Evolutionary conservation across 64 coral and sea anemone genomes (phyloP), one percentile per base, ranked within the genome.

Genomic region (Pocillopora verrucosa): DNA sequence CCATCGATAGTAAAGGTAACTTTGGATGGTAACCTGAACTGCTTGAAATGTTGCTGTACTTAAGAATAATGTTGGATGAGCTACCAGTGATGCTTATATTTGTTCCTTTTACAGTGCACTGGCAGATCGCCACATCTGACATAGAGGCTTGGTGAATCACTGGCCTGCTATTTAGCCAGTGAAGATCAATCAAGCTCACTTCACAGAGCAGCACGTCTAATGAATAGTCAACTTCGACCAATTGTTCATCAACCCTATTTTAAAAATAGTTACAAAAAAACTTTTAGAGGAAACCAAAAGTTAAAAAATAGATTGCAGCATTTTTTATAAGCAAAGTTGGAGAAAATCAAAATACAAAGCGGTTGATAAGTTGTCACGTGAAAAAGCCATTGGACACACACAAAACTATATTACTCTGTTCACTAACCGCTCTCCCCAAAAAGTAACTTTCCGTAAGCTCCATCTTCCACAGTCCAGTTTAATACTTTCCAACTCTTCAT

Each of bases 21-120:
- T 3, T 11, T 24, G 56, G 38, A 3, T 84, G 35, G 22, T 70
- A 84, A n/a, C 36, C 81, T 24, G 81, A 67, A 84, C 81, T 68
- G 15, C 41, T 84, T 13, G 64, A 69, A 84, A 84, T 56, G 22
- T 4, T 84, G 22, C 9, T 72, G 19, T 67, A 35, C 45, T 70
- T 62, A 84, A 84, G 64, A 68, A 14, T 70, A 72, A 84, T 25
- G 9, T 69, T 72, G 41, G 81, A 84, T 84, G 81, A 84, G 5
- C 60, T 84, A 24, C 61, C 81, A 56, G 56, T 56, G 34, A 72
- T 70, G 13, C 81, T 84, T 22, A 84, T 1, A 51, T 72, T 38
- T 24, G 81, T 84, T 72, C 20, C 10, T 56, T 84, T 36, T 20
- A 13, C 64, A 3, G 81, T 56, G 25, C 60, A 56, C 37, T 70